Conservation (phyloP, 2,113 vertebrate species). For the Salvator merianae region DNA sequence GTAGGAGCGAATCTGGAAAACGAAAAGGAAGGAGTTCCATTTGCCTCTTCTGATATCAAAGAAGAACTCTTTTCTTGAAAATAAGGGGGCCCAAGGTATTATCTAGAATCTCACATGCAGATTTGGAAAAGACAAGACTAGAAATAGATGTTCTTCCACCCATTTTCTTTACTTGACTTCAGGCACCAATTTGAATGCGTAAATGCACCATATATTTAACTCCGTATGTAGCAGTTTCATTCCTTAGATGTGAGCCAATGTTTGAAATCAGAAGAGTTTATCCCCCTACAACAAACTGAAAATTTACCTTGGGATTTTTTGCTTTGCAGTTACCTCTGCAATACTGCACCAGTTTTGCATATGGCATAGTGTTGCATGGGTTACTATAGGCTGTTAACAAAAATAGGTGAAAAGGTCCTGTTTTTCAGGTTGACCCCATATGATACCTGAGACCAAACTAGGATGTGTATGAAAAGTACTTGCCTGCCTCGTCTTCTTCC, state of each 20-base stretch:
- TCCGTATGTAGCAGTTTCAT: background rate
- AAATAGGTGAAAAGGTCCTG: background rate
- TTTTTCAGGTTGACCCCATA: background rate
- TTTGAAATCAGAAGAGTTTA: background rate
- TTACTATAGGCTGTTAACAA: background rate
- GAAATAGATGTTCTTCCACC: no score
- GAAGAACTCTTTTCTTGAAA: background rate
- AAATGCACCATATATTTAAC: background rate
- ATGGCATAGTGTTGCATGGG: background rate
- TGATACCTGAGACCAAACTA: background rate
- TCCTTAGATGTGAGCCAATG: background rate
- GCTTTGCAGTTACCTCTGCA: background rate
- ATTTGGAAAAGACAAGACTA: no score
- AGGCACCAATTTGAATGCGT: background rate
- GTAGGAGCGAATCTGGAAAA: slow-evolving; percentile 87
- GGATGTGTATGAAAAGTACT: slow-evolving; percentile 27
- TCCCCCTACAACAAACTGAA: background rate
- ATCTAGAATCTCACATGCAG: no score
- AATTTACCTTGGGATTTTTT: background rate
- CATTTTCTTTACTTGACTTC: background rate
- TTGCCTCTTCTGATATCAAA: background rate
- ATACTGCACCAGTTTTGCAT: background rate
- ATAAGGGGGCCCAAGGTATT: background rate
- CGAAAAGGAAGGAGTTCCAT: slow-evolving; percentile 12
- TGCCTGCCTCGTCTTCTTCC: slow-evolving; percentile 85